A percentile compares a stretch with the other conserved stretches of the same genome.
Evolutionary conservation across 2,113 vertebrate species (phyloP).

Genomic region (Lampris megalopsis): DNA sequence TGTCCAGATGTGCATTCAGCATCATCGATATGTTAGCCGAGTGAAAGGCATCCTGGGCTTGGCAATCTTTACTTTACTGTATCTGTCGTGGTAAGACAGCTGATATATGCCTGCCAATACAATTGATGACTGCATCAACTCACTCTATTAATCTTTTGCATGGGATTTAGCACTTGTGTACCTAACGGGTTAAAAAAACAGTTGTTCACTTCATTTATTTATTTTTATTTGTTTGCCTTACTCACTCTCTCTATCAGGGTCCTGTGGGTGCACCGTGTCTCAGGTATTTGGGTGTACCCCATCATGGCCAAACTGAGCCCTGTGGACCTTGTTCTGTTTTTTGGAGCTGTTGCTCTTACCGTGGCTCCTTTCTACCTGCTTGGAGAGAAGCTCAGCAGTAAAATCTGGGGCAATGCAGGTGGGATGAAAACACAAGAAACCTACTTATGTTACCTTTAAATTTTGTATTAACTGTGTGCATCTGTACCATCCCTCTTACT

Average conservation of each 20-base stretch:
- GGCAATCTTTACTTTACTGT: conserved; percentile 49
- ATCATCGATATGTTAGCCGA: conserved; percentile 50
- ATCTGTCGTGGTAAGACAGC: conserved; percentile 61
- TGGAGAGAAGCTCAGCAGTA: conserved; percentile 61
- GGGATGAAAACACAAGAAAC: neutral
- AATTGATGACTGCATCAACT: neutral
- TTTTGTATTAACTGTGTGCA: neutral
- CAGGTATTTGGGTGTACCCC: conserved; percentile 74
- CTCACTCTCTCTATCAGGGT: conserved; percentile 41
- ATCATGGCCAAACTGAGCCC: conserved; percentile 68
- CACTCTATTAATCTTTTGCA: neutral
- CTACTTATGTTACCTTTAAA: neutral
- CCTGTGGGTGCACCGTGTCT: conserved; percentile 58
- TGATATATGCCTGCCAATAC: neutral
- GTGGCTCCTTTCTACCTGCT: conserved; percentile 68
- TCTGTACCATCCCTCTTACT: neutral
- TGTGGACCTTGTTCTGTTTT: conserved; percentile 60
- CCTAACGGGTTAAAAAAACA: neutral
- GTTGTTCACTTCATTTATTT: neutral
- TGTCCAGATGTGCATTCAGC: conserved; percentile 62
- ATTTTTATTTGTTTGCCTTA: neutral
- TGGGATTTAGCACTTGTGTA: neutral
- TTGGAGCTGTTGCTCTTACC: conserved; percentile 34
- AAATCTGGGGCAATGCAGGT: conserved; percentile 46
- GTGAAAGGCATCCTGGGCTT: conserved; percentile 48